Evolutionary conservation across 2,797 vertebrate species (phyloP).

Genomic region (Chromobotia macracanthus): DNA sequence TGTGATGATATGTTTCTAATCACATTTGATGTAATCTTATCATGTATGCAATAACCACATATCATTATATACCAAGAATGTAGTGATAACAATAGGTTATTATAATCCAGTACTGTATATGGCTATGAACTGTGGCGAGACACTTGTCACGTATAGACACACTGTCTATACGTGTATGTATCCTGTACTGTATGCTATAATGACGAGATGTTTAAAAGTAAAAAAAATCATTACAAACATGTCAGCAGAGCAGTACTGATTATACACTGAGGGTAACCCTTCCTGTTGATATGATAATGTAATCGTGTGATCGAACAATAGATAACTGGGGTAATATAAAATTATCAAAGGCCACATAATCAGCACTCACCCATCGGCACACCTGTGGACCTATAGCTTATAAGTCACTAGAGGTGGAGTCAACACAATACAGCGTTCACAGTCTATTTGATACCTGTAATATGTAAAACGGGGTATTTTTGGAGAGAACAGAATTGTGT

Average conservation of each 20-base stretch:
- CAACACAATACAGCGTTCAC: background rate
- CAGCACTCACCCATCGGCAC: background rate
- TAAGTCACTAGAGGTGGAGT: background rate
- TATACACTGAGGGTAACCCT: background rate
- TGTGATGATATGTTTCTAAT: constrained; percentile 2
- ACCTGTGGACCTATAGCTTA: background rate
- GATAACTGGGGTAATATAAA: constrained; percentile 28
- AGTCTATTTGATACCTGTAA: background rate
- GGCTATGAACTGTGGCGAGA: background rate
- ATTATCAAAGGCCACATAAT: constrained; percentile 24
- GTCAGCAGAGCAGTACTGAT: background rate
- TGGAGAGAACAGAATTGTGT: background rate
- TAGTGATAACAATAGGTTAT: constrained; percentile 30
- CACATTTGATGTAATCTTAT: constrained; percentile 35
- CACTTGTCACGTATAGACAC: too few relatives aligned
- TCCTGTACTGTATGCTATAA: too few relatives aligned
- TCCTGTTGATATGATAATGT: background rate
- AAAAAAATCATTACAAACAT: too few relatives aligned
- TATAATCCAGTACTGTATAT: background rate
- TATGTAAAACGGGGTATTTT: background rate
- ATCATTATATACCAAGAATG: constrained; percentile 20
- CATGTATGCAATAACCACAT: constrained; percentile 17
- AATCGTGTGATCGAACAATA: background rate
- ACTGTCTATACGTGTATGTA: background rate
- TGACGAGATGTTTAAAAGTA: too few relatives aligned